Base-by-base conservation (phyloP, 2,888 invertebrate genomes). In the Dolomedes plantarius region DNA sequence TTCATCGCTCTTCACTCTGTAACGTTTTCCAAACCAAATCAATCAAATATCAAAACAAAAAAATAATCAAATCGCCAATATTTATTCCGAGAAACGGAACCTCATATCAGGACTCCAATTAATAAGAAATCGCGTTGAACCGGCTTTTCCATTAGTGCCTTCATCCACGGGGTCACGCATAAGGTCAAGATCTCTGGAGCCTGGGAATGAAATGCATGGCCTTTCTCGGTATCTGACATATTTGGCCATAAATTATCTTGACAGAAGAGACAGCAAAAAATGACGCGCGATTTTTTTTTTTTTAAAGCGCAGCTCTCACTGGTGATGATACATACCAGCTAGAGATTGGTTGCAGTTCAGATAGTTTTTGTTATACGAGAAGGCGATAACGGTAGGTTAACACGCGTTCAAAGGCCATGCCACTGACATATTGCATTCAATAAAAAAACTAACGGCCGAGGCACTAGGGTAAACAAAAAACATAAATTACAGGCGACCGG, bases 161-260 rank as follows among this genome's bases (percentile, higher is more conserved):
- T 56, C 56, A 16, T 56, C 56, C 3, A 2, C 3, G 11, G 23
- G 56, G 56, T 56, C 56, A 56, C 56, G 23, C 19, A 2, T 6
- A 11, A 56, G 56, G 56, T 56, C 56, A 56, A 56, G 56, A 56
- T 3, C 23, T 56, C 6, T 23, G 56, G 56, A 56, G 56, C 56
- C 56, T 56, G 56, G 56, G 56, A 56, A 56, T 19, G 16, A 6
- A 23, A 56, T 16, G 56, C 56, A 56, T 56, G 23, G 56, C 6
- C 23, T 23, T 56, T 56, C 56, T 56, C 56, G 56, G 56, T 56
- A 56, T 56, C 56, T 56, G 56, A 56, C 56, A 56, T 56, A 56
- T 56, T 56, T 56, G 23, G 56, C 23, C 23, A 56, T 56, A 56
- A 56, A 56, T 56, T 56, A 56, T 56, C 56, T 23, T 56, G 56